Percentiles rank a stretch among this genome's conserved stretches.
These are phyloP conservation scores for Eupithecia dodoneata DNA, from an alignment of 2,888 invertebrate genomes.

Conservation along the genomic window DNA sequence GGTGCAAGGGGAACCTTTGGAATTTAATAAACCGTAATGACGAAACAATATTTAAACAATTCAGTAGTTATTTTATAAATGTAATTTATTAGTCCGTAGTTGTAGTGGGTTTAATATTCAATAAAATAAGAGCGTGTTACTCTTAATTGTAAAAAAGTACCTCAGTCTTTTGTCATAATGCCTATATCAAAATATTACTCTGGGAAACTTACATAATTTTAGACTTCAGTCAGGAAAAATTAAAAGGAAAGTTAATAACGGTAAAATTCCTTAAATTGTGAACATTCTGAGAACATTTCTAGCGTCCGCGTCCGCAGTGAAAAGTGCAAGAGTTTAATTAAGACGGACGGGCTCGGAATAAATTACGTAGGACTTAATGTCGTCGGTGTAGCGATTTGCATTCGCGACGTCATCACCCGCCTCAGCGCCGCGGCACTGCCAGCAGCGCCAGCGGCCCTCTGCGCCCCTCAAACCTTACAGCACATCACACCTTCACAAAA, in stretches of 20 bases:
- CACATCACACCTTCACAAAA: not conserved
- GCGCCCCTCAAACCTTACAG: not conserved
- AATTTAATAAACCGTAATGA: too few species aligned
- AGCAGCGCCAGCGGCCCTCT: too few species aligned
- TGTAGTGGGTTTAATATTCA: too few species aligned
- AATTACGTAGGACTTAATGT: constrained; percentile 57
- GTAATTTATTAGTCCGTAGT: too few species aligned
- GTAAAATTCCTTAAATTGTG: not conserved
- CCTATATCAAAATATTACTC: not conserved
- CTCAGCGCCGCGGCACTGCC: not conserved
- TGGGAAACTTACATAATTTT: not conserved
- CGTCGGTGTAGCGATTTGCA: constrained; percentile 55
- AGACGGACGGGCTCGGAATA: constrained; percentile 58
- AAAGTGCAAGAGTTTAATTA: constrained; percentile 65
- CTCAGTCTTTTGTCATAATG: not conserved
- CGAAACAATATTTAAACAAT: too few species aligned
- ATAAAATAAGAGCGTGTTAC: too few species aligned
- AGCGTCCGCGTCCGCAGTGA: constrained; percentile 22
- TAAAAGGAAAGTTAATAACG: constrained; percentile 1
- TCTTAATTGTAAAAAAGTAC: not conserved
- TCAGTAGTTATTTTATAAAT: too few species aligned
- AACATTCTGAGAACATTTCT: constrained; percentile 5
- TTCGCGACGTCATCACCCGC: constrained; percentile 45
- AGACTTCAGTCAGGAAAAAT: not conserved
- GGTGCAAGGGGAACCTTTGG: too few species aligned